Conservation (phyloP, 2,888 invertebrate species). For the Amaurobius ferox region DNA sequence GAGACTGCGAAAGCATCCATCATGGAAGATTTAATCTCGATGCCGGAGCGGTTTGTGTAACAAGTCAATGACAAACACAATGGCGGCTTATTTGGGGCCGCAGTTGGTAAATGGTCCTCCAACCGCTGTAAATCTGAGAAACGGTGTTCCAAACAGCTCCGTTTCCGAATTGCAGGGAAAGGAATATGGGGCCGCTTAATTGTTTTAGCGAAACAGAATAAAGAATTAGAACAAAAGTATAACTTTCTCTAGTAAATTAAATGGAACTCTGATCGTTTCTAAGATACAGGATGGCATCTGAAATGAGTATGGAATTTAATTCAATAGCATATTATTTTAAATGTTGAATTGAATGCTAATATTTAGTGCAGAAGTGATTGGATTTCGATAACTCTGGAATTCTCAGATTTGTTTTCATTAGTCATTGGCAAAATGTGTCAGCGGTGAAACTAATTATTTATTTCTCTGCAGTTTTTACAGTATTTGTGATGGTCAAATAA, state of each 20-base stretch:
- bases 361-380: too few species aligned
- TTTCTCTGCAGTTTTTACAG: too few species aligned
- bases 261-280: background rate
- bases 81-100: slow-evolving; percentile 5
- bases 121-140: slow-evolving; percentile 3
- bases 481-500: too few species aligned
- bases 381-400: too few species aligned
- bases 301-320: too few species aligned
- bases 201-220: background rate
- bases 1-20: background rate
- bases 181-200: background rate
- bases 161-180: background rate
- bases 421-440: too few species aligned
- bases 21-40: background rate
- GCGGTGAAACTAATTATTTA: too few species aligned
- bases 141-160: background rate
- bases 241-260: background rate
- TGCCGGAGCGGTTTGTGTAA: background rate
- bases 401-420: too few species aligned
- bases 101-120: background rate
- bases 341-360: too few species aligned
- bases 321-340: too few species aligned
- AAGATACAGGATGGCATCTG: too few species aligned
- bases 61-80: slow-evolving; percentile 10
- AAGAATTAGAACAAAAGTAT: background rate